Evolutionary conservation across 2,888 invertebrate species (phyloP), one percentile per base, ranked within the genome.

Genomic region (Trissolcus japonicus): DNA sequence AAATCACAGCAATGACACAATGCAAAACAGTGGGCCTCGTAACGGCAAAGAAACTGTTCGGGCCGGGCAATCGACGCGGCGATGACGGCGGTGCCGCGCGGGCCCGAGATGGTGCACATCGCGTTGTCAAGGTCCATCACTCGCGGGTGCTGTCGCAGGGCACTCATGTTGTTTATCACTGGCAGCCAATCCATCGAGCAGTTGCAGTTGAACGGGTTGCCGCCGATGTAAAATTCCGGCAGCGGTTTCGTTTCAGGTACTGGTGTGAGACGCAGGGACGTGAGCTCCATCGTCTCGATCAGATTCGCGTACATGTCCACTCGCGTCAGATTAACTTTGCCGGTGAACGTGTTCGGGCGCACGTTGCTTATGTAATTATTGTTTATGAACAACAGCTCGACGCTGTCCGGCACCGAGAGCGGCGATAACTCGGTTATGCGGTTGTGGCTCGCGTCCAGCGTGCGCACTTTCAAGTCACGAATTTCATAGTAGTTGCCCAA

Each of bases 131-230:
- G 90, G 88, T 97, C 97, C 93, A 96, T 95, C 83, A 97, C 94
- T 74, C 94, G 92, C 62, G 97, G 96, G 87, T 96, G 95, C 87
- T 96, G 96, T 61, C 95, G 91, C 83, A 94, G 93, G 46, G 93
- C 92, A 79, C 95, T 95, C 92, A 95, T 93, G 89, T 95, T 95
- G 89, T 96, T 96, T 89, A 96, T 94, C 68, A 95, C 92, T 82
- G 96, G 96, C 84, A 97, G 90, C 98, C 98, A 98, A 89, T 97
- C 97, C 96, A 98, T 96, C 79, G 95, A 94, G 90, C 98, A 98
- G 87, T 97, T 96, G 90, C 98, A 98, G 84, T 95, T 94, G 90
- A 98, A 96, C 13, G 98, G 97, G 90, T 98, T 98, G 56, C 95
- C 96, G 78, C 96, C 96, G 81, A 98, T 92, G 89, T 96, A 96